These are phyloP conservation scores for Meda fulgida DNA, from an alignment of 2,797 vertebrate species.

Conservation along the genomic window DNA sequence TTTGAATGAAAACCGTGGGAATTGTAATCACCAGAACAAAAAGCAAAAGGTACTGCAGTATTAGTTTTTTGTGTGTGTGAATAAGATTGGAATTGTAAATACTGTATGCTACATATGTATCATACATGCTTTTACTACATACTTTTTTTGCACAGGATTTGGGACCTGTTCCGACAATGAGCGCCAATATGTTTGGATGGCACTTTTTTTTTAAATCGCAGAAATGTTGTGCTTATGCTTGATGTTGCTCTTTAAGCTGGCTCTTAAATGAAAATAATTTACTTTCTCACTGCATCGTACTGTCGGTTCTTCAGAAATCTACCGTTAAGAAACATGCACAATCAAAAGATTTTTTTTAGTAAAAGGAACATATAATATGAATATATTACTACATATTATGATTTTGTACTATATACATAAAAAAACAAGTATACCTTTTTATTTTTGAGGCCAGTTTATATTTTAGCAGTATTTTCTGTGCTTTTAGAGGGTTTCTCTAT, in stretches of 20 bases:
- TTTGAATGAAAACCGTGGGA: constrained; percentile 70
- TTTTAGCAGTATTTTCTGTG: constrained; percentile 47
- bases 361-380: constrained; percentile 76
- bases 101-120: constrained; percentile 89
- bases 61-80: constrained; percentile 84
- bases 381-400: constrained; percentile 66
- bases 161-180: constrained; percentile 72
- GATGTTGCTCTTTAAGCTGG: constrained; percentile 38
- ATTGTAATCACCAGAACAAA: constrained; percentile 77
- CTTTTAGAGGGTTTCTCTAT: constrained; percentile 32
- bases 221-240: constrained; percentile 25
- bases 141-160: constrained; percentile 93
- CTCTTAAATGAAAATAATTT: constrained; percentile 45
- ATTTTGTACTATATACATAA: constrained; percentile 67
- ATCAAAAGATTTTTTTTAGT: constrained; percentile 85
- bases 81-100: constrained; percentile 90
- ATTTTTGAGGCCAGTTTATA: constrained; percentile 62
- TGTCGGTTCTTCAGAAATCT: constrained; percentile 69
- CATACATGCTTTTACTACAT: constrained; percentile 90
- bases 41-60: constrained; percentile 92
- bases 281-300: constrained; percentile 43
- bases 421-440: constrained; percentile 57
- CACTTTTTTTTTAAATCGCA: constrained; percentile 70
- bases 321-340: constrained; percentile 76
- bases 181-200: constrained; percentile 68